Evolutionary conservation across 2,888 invertebrate species (phyloP), one percentile per base, ranked within the genome.

Genomic region (Drosophila gaucha): DNA sequence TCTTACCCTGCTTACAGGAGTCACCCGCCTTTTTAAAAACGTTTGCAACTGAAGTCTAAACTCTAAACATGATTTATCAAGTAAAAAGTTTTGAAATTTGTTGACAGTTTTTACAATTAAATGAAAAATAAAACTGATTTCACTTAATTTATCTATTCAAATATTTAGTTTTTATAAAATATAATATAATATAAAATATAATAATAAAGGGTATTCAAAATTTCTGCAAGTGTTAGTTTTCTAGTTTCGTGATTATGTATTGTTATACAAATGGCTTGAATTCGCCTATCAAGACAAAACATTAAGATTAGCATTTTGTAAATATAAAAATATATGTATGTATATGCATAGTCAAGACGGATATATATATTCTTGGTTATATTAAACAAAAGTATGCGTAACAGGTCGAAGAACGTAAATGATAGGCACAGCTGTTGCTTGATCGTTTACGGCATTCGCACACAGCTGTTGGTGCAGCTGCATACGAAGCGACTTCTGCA

Each of bases 381-480:
- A 24, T n/a, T 24, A 41, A 43, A 9, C 4, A 9, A 36, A 9
- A 5, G 5, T 14, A 6, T 12, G 10, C 12, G 31, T 31, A 26
- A 14, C 26, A 26, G 2, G 4, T 12, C 12, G n/a, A 18, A 38
- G 20, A 69, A 47, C 35, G 52, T 51, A 30, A 57, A n/a, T 36
- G 36, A 62, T 35, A 47, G 18, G 10, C 22, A 39, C 50, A 54
- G 44, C 55, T 63, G 38, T 67, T 54, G 35, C 12, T 46, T 36
- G 24, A 18, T 36, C 50, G 50, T 36, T 26, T 20, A 14, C 49
- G 50, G n/a, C n/a, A 28, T 50, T 50, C 24, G 9, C 14, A 3
- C 16, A n/a, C 66, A 56, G 55, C 43, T 68, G 74, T 33, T 44
- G 26, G 8, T 10, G 24, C 36, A 57, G 3, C 22, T 30, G 22